Percentiles rank a stretch among this genome's conserved stretches.
phyloP scores from a whole-genome alignment of 1,140 invertebrate genomes.

The Solenopsis invicta region DNA sequence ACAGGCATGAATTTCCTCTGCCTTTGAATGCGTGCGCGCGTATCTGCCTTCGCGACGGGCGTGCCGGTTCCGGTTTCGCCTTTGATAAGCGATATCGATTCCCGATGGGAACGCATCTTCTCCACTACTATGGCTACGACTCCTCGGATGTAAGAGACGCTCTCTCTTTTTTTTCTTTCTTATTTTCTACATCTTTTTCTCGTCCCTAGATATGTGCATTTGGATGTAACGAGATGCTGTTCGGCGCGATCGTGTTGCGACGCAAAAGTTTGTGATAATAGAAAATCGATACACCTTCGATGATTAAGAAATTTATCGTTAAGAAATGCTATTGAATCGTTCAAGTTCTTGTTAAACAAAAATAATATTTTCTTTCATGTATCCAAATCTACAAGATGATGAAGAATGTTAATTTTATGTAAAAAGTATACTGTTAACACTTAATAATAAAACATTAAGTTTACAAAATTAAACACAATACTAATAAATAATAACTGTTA shows the following conservation, averaged over 20 bases:
- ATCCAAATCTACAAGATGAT: not conserved
- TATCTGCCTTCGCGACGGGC: slow-evolving; percentile 57
- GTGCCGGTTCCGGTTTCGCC: slow-evolving; percentile 72
- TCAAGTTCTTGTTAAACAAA: not conserved
- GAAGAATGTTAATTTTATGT: not conserved
- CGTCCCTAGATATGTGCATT: slow-evolving; percentile 55
- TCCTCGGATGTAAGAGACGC: slow-evolving; percentile 67
- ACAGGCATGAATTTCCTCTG: slow-evolving; percentile 70
- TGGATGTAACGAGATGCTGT: slow-evolving; percentile 56
- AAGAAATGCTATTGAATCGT: not conserved
- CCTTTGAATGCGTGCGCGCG: slow-evolving; percentile 66
- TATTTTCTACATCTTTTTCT: slow-evolving; percentile 31
- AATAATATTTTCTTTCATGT: not conserved
- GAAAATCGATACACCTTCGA: slow-evolving; percentile 3
- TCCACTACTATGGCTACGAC: slow-evolving; percentile 65
- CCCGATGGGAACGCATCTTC: slow-evolving; percentile 68
- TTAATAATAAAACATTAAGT: not conserved
- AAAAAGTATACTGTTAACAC: not conserved
- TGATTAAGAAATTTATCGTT: not conserved
- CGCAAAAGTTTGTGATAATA: slow-evolving; percentile 15
- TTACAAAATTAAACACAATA: slow-evolving; percentile 6
- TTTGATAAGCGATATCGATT: slow-evolving; percentile 78
- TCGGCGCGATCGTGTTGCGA: slow-evolving; percentile 26
- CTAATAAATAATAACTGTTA: not conserved
- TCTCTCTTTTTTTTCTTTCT: slow-evolving; percentile 25